Evolutionary conservation across 2,113 vertebrate species (phyloP).

Genomic region (Eonycteris spelaea): DNA sequence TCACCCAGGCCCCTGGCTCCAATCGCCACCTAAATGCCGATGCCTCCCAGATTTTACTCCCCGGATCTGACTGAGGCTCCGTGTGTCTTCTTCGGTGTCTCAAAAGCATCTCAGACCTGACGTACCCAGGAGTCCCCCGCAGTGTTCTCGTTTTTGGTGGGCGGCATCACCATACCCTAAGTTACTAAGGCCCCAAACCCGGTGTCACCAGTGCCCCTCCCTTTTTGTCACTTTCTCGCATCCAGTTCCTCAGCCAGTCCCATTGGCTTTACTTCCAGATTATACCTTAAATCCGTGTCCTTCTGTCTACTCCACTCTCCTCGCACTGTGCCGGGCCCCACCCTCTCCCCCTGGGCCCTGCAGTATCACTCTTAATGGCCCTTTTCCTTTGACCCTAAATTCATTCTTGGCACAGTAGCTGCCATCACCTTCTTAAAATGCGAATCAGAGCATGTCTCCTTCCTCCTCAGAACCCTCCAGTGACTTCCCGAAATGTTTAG

Average conservation of each 20-base stretch:
- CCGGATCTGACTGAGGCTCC: background rate
- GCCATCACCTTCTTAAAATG: background rate
- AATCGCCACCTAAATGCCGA: accelerated
- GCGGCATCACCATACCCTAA: too few relatives aligned
- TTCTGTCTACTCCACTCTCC: background rate
- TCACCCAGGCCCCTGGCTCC: background rate
- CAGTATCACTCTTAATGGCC: background rate
- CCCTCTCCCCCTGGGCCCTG: background rate
- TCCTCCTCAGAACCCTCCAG: background rate
- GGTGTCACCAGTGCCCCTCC: background rate
- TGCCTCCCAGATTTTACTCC: background rate
- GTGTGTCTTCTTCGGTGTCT: accelerated
- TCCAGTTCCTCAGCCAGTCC: background rate
- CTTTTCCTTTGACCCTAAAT: background rate
- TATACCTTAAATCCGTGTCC: background rate
- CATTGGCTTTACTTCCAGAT: background rate
- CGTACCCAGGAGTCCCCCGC: background rate
- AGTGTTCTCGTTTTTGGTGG: background rate
- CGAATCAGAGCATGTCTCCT: background rate
- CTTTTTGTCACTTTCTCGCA: background rate
- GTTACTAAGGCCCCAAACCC: background rate
- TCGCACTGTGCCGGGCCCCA: accelerated
- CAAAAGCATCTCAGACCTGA: background rate
- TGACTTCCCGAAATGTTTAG: background rate
- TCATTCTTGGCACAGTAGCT: background rate